Evolutionary conservation across 2,888 invertebrate species (phyloP).

Genomic region (Carterocephalus palaemon): DNA sequence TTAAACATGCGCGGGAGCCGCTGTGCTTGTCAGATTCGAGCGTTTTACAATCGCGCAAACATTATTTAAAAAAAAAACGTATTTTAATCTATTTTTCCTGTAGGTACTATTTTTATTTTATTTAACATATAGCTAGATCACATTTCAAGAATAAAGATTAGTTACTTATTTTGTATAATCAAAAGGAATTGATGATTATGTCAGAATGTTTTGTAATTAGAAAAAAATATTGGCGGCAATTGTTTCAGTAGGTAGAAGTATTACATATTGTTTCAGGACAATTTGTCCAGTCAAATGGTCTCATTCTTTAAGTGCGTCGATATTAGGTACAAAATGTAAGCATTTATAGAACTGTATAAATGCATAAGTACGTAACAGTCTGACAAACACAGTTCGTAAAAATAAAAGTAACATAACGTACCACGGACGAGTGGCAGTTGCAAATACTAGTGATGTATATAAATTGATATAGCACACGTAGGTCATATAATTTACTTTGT

Average conservation of each 20-base stretch:
- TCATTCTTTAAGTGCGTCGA: constrained; percentile 8
- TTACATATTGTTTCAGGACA: neutral
- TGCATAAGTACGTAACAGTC: constrained; percentile 36
- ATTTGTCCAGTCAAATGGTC: neutral
- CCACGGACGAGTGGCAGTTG: constrained; percentile 22
- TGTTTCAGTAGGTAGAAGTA: neutral
- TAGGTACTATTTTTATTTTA: too few species aligned
- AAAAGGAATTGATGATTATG: too few species aligned
- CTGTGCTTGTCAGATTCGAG: constrained; percentile 62
- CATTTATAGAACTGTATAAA: constrained; percentile 43
- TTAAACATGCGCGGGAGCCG: constrained; percentile 47
- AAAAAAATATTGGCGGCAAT: too few species aligned
- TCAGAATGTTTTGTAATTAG: too few species aligned
- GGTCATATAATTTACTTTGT: constrained; percentile 9
- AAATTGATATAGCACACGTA: constrained; percentile 11
- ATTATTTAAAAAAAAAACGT: too few species aligned
- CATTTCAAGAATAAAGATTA: too few species aligned
- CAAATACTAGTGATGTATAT: constrained; percentile 16
- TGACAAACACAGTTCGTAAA: constrained; percentile 66
- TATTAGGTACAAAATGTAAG: constrained; percentile 54
- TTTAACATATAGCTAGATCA: too few species aligned
- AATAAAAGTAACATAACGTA: constrained; percentile 18
- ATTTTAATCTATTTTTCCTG: too few species aligned
- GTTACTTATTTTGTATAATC: too few species aligned
- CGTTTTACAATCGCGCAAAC: constrained; percentile 16